phyloP scores from a whole-genome alignment of 1,140 invertebrate genomes.

The Drosophila parvula region DNA sequence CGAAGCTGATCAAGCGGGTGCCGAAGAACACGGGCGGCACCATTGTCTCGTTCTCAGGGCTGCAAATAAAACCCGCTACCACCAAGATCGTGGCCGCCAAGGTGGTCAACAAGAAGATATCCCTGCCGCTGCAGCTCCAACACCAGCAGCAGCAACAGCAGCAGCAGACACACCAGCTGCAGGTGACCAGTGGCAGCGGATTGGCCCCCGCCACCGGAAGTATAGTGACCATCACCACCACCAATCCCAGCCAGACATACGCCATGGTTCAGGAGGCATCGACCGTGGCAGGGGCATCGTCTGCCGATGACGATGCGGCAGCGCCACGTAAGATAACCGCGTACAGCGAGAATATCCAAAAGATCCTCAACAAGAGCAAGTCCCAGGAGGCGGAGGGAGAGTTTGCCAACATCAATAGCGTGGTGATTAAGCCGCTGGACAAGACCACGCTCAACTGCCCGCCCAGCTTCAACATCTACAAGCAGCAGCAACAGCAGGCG shows the following conservation, averaged over 20 bases:
- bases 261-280: slow-evolving; percentile 55
- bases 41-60: slow-evolving; percentile 72
- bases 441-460: slow-evolving; percentile 56
- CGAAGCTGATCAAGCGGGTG: slow-evolving; percentile 67
- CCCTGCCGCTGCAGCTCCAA: slow-evolving; percentile 72
- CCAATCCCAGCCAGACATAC: slow-evolving; percentile 83
- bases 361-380: slow-evolving; percentile 69
- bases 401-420: slow-evolving; percentile 64
- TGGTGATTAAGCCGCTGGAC: slow-evolving; percentile 67
- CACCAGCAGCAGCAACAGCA: slow-evolving; percentile 77
- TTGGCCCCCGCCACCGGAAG: slow-evolving; percentile 65
- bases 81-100: slow-evolving; percentile 78
- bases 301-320: slow-evolving; percentile 5
- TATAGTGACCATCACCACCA: slow-evolving; percentile 81
- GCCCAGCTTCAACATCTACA: slow-evolving; percentile 65
- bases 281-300: background rate
- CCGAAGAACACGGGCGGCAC: slow-evolving; percentile 69
- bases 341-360: slow-evolving; percentile 67
- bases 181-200: slow-evolving; percentile 85
- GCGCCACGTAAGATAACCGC: slow-evolving; percentile 18
- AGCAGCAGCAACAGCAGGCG: slow-evolving; percentile 35
- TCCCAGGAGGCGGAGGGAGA: slow-evolving; percentile 47
- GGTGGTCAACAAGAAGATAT: slow-evolving; percentile 75
- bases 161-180: slow-evolving; percentile 72
- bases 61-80: slow-evolving; percentile 77